These are phyloP conservation scores for Xylota segnis DNA, from an alignment of 2,888 invertebrate species.

Conservation along the genomic window DNA sequence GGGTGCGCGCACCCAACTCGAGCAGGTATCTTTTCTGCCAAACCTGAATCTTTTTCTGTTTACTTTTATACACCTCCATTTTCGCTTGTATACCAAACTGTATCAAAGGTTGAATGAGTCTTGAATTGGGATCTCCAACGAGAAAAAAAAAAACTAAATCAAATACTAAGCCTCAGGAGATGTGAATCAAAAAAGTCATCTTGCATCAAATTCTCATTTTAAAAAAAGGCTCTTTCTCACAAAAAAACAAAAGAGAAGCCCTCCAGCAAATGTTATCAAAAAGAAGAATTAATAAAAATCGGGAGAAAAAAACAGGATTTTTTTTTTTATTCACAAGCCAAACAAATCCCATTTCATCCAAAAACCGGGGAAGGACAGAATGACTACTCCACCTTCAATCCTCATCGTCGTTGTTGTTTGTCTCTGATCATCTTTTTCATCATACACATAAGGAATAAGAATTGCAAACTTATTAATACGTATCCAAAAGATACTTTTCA, in stretches of 20 bases:
- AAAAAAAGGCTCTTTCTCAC: constrained; percentile 33
- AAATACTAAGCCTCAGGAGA: constrained; percentile 52
- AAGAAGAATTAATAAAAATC: constrained; percentile 78
- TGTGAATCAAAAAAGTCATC: constrained; percentile 61
- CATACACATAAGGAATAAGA: constrained; percentile 50
- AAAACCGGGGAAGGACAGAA: constrained; percentile 59
- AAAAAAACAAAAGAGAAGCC: constrained; percentile 35
- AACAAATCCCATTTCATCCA: constrained; percentile 62
- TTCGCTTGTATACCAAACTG: constrained; percentile 44
- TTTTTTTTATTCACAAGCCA: not conserved
- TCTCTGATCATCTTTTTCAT: constrained; percentile 44
- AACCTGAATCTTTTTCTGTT: constrained; percentile 20
- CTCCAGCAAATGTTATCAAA: constrained; percentile 65
- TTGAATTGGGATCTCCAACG: constrained; percentile 36
- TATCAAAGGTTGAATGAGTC: constrained; percentile 53
- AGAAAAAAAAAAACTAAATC: constrained; percentile 28
- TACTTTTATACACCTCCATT: constrained; percentile 38
- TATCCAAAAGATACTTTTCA: constrained; percentile 73
- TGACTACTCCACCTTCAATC: constrained; percentile 69
- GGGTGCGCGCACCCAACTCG: constrained; percentile 65
- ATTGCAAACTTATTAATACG: constrained; percentile 75
- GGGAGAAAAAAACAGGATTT: constrained; percentile 27
- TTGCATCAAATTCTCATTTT: constrained; percentile 67
- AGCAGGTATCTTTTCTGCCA: constrained; percentile 53
- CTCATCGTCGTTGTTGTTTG: constrained; percentile 30